These are phyloP conservation scores for Coranthus polyacanthus DNA, from an alignment of 2,797 vertebrate genomes.

Conservation along the genomic window DNA sequence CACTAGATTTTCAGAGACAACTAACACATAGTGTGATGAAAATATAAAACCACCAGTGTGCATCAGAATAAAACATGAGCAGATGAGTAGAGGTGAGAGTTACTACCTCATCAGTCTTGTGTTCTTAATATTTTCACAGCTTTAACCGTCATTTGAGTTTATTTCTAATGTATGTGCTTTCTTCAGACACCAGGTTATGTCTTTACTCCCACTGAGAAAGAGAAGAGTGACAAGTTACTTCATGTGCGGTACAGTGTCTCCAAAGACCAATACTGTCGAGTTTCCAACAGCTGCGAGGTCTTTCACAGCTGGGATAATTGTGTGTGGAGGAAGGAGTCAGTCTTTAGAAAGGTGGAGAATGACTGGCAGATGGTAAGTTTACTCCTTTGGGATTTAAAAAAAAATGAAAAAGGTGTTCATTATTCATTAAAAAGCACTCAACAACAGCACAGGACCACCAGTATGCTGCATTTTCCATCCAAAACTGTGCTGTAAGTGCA, in stretches of 20 bases:
- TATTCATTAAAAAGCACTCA: too few species aligned
- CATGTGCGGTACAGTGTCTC: constrained; percentile 89
- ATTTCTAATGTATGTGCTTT: constrained; percentile 20
- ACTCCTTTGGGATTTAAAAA: background rate
- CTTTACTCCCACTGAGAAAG: constrained; percentile 90
- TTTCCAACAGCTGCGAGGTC: constrained; percentile 85
- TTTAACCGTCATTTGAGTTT: background rate
- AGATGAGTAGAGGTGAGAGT: background rate
- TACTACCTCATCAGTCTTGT: background rate
- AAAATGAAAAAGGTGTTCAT: too few species aligned
- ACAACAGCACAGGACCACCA: too few species aligned
- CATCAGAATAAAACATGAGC: too few species aligned
- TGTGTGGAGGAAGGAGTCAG: constrained; percentile 88
- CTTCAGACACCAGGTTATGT: constrained; percentile 83
- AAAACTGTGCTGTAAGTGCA: too few species aligned
- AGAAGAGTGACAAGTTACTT: constrained; percentile 87
- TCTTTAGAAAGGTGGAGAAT: constrained; percentile 92
- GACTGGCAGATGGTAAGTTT: constrained; percentile 95
- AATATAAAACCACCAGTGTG: too few species aligned
- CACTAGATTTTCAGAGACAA: too few species aligned
- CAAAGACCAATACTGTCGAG: constrained; percentile 89
- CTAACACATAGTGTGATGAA: too few species aligned
- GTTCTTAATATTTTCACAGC: background rate
- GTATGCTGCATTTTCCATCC: too few species aligned
- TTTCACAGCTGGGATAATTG: constrained; percentile 90